Base-by-base conservation (phyloP, 64 coral and sea anemone species). In the Acropora tenuis region DNA sequence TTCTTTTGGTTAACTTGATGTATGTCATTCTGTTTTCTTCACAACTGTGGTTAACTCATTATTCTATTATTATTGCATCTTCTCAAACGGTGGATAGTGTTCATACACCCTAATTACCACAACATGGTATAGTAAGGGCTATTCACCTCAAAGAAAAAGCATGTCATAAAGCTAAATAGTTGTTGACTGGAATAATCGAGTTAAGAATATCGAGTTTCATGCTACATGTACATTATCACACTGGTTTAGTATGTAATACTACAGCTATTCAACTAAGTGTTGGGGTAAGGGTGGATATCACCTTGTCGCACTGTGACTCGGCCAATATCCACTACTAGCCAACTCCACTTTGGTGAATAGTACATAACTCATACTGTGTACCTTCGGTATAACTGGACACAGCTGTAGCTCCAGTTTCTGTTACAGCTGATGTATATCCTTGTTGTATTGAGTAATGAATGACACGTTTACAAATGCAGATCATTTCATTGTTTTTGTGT, bases 381-480 rank as follows among this genome's bases (percentile, higher is more conserved):
- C 67, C 67, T 69, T 69, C 67, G 4, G 67, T 18, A 69, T 69
- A 69, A 69, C 5, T 69, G 12, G 67, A 69, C 17, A 15, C 67
- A 69, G 67, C 4, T 69, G 67, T 13, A 69, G 67, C 67, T 69
- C 67, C 67, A 69, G 67, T 69, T 69, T 7, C 67, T 13, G 67
- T 13, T 69, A 15, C 4, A 6, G 50, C 4, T 6, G 4, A 69
- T 18, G 1, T 15, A 69, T 69, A 69, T 69, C 67, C 67, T 69
- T 69, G 67, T 15, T 15, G 17, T 18, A 69, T 15, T 69, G 67
- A 69, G 67, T 18, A 69, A 69, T 20, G 67, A 69, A 69, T 69
- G 67, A 69, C 67, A 69, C 67, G 17, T 20, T 69, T 69, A 69
- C 17, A 69, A 69, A 69, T 69, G 67, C 67, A 69, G 67, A 69